Conservation (phyloP, 2,888 invertebrate species). For the Hipparchia semele region DNA sequence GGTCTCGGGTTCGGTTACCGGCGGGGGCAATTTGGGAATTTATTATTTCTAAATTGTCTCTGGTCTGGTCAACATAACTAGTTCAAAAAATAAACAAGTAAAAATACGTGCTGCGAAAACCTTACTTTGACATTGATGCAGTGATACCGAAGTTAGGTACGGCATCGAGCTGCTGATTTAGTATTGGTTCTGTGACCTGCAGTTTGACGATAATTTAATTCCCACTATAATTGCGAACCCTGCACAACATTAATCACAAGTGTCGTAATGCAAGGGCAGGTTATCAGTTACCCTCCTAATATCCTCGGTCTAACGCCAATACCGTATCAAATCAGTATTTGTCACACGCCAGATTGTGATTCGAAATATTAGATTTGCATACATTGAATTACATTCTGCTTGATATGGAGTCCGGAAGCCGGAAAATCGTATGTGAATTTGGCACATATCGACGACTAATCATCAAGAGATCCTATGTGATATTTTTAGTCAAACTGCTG, state of each 20-base stretch:
- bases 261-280: background rate
- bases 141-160: no score
- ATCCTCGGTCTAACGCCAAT: constrained; percentile 1
- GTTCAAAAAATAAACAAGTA: no score
- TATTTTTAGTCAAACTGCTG: no score
- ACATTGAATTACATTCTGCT: constrained; percentile 9
- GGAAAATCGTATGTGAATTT: constrained; percentile 4
- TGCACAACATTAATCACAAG: background rate
- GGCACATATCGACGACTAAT: background rate
- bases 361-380: constrained; percentile 19
- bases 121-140: no score
- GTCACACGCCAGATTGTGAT: constrained; percentile 20
- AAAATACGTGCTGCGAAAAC: no score
- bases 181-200: no score
- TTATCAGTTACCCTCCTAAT: background rate
- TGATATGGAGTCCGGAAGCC: constrained; percentile 15
- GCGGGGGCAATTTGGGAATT: no score
- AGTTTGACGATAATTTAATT: no score
- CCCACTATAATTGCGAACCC: background rate
- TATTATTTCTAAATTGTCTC: no score
- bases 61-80: no score
- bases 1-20: no score
- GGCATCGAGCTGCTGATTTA: no score
- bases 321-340: constrained; percentile 19
- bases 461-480: background rate